Conservation (phyloP, 2,797 vertebrate genomes). For the Sebastes hopkinsi region DNA sequence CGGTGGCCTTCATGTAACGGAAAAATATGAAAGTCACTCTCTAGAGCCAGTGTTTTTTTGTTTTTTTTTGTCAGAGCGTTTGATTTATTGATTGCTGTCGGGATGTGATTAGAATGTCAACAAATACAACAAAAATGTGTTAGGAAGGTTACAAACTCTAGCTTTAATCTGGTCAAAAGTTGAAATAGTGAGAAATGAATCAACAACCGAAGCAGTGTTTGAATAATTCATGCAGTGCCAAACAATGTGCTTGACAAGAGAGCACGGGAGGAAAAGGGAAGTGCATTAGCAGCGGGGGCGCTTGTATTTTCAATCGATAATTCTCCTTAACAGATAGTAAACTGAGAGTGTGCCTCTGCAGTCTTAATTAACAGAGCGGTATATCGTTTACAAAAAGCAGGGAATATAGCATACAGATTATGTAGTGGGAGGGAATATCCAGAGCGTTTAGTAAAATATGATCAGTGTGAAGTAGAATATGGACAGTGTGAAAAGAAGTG, state of each 20-base stretch:
- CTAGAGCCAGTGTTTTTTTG: too few species aligned
- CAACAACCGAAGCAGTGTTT: conserved; percentile 39
- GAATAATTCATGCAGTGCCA: conserved; percentile 77
- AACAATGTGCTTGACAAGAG: conserved; percentile 62
- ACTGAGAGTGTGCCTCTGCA: conserved; percentile 27
- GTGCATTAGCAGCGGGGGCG: conserved; percentile 31
- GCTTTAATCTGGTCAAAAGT: conserved; percentile 40
- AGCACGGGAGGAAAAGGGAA: conserved; percentile 10
- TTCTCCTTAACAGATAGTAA: conserved; percentile 50
- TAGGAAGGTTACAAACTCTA: not conserved
- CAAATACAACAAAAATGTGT: not conserved
- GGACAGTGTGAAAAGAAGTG: not conserved
- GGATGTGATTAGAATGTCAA: not conserved
- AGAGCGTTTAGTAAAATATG: not conserved
- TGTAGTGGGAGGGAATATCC: not conserved
- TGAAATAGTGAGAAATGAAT: conserved; percentile 55
- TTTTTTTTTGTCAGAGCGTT: not conserved
- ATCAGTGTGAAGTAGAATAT: not conserved
- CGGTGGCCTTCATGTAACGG: too few species aligned
- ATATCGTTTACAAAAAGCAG: not conserved
- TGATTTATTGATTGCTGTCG: not conserved
- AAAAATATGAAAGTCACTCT: too few species aligned
- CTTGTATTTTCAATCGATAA: conserved; percentile 65
- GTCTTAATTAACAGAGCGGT: conserved; percentile 61
- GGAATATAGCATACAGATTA: conserved; percentile 3